phyloP scores from a whole-genome alignment of 2,888 invertebrate species.

The Idaea dimidiata region DNA sequence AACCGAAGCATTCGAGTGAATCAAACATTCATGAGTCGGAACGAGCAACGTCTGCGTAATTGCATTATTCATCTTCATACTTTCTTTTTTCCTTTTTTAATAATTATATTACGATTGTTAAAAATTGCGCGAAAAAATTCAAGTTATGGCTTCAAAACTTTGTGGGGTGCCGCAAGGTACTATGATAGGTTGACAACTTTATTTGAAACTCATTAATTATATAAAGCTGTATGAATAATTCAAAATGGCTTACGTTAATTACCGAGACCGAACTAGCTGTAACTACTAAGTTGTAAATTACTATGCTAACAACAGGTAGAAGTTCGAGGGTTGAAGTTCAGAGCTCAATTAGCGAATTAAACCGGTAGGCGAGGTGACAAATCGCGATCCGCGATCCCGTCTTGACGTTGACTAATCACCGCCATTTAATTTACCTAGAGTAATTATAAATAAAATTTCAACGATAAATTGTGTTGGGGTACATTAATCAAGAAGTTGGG shows the following conservation, averaged over 20 bases:
- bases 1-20: constrained; percentile 56
- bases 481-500: constrained; percentile 82
- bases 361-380: constrained; percentile 74
- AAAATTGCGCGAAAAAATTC: constrained; percentile 16
- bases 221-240: constrained; percentile 48
- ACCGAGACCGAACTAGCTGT: constrained; percentile 47
- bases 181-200: constrained; percentile 20
- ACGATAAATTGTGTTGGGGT: constrained; percentile 74
- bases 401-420: constrained; percentile 77
- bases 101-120: constrained; percentile 29
- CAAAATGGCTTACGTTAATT: constrained; percentile 54
- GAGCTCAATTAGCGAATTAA: constrained; percentile 76
- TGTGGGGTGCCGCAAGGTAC: constrained; percentile 33
- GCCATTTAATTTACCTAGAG: constrained; percentile 74
- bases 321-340: constrained; percentile 66
- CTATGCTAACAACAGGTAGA: constrained; percentile 61
- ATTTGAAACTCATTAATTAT: constrained; percentile 13
- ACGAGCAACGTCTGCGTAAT: constrained; percentile 50
- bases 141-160: constrained; percentile 19
- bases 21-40: constrained; percentile 72
- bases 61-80: constrained; percentile 41
- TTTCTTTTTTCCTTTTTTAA: constrained; percentile 45
- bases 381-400: constrained; percentile 71
- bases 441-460: constrained; percentile 81
- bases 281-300: constrained; percentile 60